Evolutionary conservation across 2,113 vertebrate genomes (phyloP).

Genomic region (Coregonus clupeaformis): DNA sequence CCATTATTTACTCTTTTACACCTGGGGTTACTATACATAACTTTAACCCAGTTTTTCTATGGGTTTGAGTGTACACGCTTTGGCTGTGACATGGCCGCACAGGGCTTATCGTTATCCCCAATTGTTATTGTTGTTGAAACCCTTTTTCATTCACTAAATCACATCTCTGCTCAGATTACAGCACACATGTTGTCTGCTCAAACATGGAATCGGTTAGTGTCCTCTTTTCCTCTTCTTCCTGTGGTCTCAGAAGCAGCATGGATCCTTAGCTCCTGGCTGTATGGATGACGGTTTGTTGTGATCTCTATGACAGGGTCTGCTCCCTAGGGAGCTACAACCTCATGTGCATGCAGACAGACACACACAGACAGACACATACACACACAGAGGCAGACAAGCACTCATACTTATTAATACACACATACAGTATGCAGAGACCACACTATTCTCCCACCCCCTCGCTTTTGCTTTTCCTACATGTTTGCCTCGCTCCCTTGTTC

Average conservation of each 20-base stretch:
- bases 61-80: not conserved
- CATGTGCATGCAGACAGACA: conserved; percentile 33
- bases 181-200: conserved; percentile 30
- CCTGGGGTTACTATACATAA: no score
- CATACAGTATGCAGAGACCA: conserved; percentile 10
- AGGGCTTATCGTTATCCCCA: conserved; percentile 39
- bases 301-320: conserved; percentile 69
- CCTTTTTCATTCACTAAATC: conserved; percentile 27
- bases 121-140: conserved; percentile 21
- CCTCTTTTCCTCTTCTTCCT: conserved; percentile 41
- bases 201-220: conserved; percentile 45
- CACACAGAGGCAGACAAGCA: conserved; percentile 14
- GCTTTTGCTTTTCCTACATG: conserved; percentile 46
- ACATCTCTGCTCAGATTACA: conserved; percentile 26
- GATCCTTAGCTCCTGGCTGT: conserved; percentile 60
- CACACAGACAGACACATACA: conserved; percentile 19
- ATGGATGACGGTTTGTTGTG: conserved; percentile 73
- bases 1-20: no score
- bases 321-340: conserved; percentile 48
- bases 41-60: not conserved
- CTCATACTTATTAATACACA: not conserved
- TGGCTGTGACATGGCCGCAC: conserved; percentile 10
- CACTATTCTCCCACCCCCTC: conserved; percentile 24
- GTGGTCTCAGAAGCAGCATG: conserved; percentile 55
- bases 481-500: conserved; percentile 16